Percentiles rank a stretch among this genome's conserved stretches.
These are phyloP conservation scores for Zelostemma sp. DNA, from an alignment of 1,140 invertebrate species.

Conservation along the genomic window DNA sequence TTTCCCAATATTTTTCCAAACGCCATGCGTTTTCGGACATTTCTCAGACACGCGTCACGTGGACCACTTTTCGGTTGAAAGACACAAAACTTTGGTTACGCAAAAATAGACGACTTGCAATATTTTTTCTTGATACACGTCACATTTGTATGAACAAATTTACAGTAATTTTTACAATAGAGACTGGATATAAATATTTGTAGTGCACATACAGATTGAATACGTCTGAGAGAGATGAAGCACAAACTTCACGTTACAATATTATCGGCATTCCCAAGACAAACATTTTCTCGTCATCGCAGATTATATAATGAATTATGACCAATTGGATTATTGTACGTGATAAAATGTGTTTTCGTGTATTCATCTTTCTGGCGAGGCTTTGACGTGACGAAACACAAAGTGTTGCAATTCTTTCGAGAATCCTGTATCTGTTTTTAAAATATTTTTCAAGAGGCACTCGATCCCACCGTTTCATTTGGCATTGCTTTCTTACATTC, in stretches of 20 bases:
- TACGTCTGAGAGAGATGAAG: constrained; percentile 39
- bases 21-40: background rate
- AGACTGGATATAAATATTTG: constrained; percentile 44
- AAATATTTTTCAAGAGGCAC: constrained; percentile 11
- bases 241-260: background rate
- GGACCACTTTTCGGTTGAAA: constrained; percentile 10
- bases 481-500: too few relatives aligned
- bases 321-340: too few relatives aligned
- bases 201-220: constrained; percentile 53
- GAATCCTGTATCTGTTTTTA: background rate
- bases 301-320: too few relatives aligned
- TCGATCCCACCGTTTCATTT: constrained; percentile 5
- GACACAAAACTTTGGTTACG: constrained; percentile 65
- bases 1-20: background rate
- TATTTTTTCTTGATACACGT: constrained; percentile 7
- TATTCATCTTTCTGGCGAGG: background rate
- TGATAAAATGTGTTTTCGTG: too few relatives aligned
- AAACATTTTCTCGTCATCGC: too few relatives aligned
- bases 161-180: constrained; percentile 64
- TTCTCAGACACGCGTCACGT: too few relatives aligned
- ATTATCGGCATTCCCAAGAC: too few relatives aligned
- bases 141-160: constrained; percentile 59
- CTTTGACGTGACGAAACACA: background rate
- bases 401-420: too few relatives aligned
- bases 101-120: constrained; percentile 62